Conservation (phyloP, 2,888 invertebrate species). For the Orthonevra nobilis region DNA sequence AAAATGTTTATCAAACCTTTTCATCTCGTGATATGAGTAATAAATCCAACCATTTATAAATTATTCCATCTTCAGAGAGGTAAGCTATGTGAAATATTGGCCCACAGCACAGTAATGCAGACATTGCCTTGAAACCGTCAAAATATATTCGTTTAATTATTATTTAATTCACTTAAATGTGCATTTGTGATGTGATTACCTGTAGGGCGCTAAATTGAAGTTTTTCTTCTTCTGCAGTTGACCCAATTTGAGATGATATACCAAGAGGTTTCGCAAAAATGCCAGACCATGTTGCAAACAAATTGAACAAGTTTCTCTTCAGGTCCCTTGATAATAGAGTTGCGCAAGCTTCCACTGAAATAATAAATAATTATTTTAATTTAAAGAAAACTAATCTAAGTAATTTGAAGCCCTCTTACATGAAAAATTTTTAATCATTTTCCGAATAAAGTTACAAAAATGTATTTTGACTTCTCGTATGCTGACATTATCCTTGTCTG, state of each 20-base stretch:
- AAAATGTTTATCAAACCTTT: no score
- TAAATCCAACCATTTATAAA: constrained; percentile 96
- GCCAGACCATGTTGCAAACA: constrained; percentile 97
- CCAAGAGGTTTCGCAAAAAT: constrained; percentile 88
- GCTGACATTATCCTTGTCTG: constrained; percentile 94
- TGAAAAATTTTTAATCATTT: constrained; percentile 96
- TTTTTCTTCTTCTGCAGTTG: constrained; percentile 82
- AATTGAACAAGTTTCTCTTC: constrained; percentile 91
- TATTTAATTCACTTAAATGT: no score
- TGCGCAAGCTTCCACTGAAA: constrained; percentile 91
- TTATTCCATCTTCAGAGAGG: constrained; percentile 93
- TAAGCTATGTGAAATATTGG: constrained; percentile 94
- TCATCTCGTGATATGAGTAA: constrained; percentile 93
- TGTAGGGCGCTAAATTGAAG: constrained; percentile 84
- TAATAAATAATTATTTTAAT: constrained; percentile 15
- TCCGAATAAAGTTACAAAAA: constrained; percentile 95
- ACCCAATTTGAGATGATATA: constrained; percentile 79
- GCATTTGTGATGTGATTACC: no score
- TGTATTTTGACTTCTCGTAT: constrained; percentile 94
- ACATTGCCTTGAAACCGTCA: constrained; percentile 97
- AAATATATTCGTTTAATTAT: no score
- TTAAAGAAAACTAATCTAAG: constrained; percentile 15
- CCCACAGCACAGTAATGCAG: constrained; percentile 96
- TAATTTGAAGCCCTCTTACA: no score
- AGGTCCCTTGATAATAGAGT: constrained; percentile 93